phyloP scores from a whole-genome alignment of 2,888 invertebrate genomes.

The Standfussiana lucernea region DNA sequence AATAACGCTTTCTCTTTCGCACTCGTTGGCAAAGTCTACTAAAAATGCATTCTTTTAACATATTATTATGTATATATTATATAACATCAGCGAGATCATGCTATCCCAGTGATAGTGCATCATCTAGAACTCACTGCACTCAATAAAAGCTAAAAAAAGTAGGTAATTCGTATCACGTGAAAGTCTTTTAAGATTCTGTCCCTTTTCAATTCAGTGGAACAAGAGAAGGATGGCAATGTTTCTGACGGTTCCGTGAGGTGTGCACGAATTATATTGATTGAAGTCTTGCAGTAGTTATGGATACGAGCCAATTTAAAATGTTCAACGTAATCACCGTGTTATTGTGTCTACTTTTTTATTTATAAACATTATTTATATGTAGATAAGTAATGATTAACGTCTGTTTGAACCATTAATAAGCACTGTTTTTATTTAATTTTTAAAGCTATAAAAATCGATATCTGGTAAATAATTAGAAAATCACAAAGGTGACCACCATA shows the following conservation, averaged over 20 bases:
- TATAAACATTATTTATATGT: not conserved
- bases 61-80: too few species aligned
- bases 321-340: not conserved
- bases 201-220: conserved; percentile 7
- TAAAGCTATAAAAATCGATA: too few species aligned
- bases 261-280: conserved; percentile 44
- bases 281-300: conserved; percentile 41
- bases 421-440: too few species aligned
- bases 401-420: not conserved
- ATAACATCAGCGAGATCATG: conserved; percentile 12
- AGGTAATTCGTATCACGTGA: not conserved
- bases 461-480: not conserved
- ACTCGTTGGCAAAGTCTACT: not conserved
- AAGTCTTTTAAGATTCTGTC: conserved; percentile 1
- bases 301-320: conserved; percentile 47
- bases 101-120: conserved; percentile 31
- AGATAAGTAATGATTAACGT: not conserved
- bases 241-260: not conserved
- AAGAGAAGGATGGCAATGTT: conserved; percentile 23
- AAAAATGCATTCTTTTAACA: conserved; percentile 28
- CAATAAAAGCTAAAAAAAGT: conserved; percentile 27
- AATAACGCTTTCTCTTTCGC: conserved; percentile 20
- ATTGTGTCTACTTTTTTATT: not conserved
- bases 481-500: not conserved
- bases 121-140: conserved; percentile 27